Base-by-base conservation (phyloP, 2,113 vertebrate species). In the Hystrix brachyura region DNA sequence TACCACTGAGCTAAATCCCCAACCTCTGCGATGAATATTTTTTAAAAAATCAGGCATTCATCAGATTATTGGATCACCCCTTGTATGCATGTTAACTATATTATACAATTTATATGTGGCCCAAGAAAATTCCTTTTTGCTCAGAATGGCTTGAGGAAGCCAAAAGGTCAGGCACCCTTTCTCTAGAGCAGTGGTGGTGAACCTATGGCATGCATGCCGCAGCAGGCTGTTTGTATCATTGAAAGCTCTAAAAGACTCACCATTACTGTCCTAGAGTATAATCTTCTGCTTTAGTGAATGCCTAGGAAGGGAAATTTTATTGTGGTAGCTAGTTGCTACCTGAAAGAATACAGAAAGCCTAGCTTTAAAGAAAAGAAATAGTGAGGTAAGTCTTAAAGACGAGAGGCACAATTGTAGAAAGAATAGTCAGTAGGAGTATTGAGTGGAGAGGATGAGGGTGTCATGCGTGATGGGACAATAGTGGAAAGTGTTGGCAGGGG, bases 301-400 rank as follows among this genome's bases (percentile, higher is more conserved):
- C 76, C 27, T 64, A 87, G 71, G 60, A 12, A 87, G 51, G 19
- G 7, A 55, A n/a, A 71, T 83, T 89, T 96, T 90, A 62, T 92
- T 71, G 25, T n/a, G n/a, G 4, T 57, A 25, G 43, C 27, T 96
- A 46, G 67, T 74, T 83, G 60, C 23, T 71, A 85, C 27, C 29
- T 64, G n/a, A 67, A 95, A 86, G 34, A 62, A 65, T 76, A 46
- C 12, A 92, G 64, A 55, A 80, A 94, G 43, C 51, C 4, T 91
- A 69, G 83, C 19, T 53, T 55, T 51, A 87, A 89, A 57, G 29
- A 90, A 10, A 87, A 86, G 57, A 57, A 69, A 83, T 46, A 74
- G 15, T 38, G 11, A 85, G 27, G 14, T 48, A 79, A 82, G 34
- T n/a, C 91, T 60, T 53, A 74, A 92, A 96, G 64, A 85, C 11